These are phyloP conservation scores for Callyntrura guangdongensis DNA, from an alignment of 2,888 invertebrate genomes.

Conservation along the genomic window DNA sequence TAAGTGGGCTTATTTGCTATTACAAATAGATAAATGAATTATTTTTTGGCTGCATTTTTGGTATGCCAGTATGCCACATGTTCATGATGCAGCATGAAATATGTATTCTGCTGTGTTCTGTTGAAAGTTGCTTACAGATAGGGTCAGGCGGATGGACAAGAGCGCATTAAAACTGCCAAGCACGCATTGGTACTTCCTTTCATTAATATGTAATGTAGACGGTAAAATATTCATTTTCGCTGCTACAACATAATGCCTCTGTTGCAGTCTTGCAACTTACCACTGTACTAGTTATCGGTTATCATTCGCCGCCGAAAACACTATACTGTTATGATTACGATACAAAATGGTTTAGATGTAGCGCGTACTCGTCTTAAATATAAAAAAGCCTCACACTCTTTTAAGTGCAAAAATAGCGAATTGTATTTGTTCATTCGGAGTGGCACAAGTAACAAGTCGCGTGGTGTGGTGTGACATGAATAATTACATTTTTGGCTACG, in stretches of 20 bases:
- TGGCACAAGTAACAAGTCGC: too few species aligned
- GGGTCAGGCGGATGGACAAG: not conserved
- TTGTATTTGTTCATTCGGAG: too few species aligned
- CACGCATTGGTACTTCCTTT: constrained; percentile 1
- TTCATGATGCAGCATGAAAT: not conserved
- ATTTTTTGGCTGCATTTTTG: not conserved
- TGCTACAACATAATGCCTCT: not conserved
- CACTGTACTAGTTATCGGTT: constrained; percentile 28
- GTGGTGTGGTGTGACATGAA: constrained; percentile 14
- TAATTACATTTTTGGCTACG: constrained; percentile 14
- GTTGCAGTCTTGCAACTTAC: not conserved
- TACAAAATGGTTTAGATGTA: not conserved
- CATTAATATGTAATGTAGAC: not conserved
- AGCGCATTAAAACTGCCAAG: not conserved
- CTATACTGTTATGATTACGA: not conserved
- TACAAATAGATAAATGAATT: not conserved
- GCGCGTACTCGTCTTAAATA: not conserved
- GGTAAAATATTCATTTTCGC: not conserved
- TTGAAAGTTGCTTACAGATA: not conserved
- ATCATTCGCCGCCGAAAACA: constrained; percentile 6
- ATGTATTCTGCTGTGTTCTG: not conserved
- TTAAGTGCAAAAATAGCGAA: not conserved
- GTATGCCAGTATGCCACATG: not conserved
- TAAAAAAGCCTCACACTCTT: constrained; percentile 14
- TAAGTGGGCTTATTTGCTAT: not conserved